phyloP scores from a whole-genome alignment of 37 sponge, comb jelly and placozoan species.

The Eunapius fragilis region DNA sequence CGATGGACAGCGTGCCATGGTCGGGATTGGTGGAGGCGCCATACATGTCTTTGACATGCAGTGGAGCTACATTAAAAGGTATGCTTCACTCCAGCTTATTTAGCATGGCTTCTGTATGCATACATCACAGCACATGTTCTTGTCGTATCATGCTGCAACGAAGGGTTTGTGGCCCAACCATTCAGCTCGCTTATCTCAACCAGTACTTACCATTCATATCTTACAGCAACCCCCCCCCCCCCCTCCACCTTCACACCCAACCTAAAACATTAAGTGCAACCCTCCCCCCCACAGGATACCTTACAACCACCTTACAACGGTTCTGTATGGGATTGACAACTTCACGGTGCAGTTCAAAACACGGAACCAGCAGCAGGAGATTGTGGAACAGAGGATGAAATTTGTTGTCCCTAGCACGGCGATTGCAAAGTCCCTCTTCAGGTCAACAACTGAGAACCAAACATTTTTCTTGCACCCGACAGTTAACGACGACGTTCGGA shows the following conservation, averaged over 20 bases:
- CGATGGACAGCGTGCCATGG: constrained; percentile 2
- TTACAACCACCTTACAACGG: constrained; percentile 49
- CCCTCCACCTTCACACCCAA: background rate
- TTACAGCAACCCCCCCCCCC: background rate
- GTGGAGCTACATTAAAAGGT: constrained; percentile 24
- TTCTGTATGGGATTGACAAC: constrained; percentile 45
- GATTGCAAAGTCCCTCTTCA: constrained; percentile 63
- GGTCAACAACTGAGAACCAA: constrained; percentile 70
- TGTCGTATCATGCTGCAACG: background rate
- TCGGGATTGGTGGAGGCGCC: constrained; percentile 45
- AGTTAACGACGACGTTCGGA: constrained; percentile 44
- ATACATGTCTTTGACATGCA: constrained; percentile 18
- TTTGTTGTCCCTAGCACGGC: constrained; percentile 8
- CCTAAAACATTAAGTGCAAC: too few relatives aligned
- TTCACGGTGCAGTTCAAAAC: constrained; percentile 55
- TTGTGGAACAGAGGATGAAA: constrained; percentile 17
- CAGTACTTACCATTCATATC: too few relatives aligned
- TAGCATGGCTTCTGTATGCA: background rate
- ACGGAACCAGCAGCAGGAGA: constrained; percentile 1
- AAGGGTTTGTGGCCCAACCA: background rate
- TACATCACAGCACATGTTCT: background rate
- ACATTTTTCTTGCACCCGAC: constrained; percentile 71
- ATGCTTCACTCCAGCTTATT: too few relatives aligned
- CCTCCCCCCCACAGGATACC: constrained; percentile 57
- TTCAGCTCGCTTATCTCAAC: background rate